Conservation (phyloP, 1,140 invertebrate genomes). For the Drosophila athabasca region DNA sequence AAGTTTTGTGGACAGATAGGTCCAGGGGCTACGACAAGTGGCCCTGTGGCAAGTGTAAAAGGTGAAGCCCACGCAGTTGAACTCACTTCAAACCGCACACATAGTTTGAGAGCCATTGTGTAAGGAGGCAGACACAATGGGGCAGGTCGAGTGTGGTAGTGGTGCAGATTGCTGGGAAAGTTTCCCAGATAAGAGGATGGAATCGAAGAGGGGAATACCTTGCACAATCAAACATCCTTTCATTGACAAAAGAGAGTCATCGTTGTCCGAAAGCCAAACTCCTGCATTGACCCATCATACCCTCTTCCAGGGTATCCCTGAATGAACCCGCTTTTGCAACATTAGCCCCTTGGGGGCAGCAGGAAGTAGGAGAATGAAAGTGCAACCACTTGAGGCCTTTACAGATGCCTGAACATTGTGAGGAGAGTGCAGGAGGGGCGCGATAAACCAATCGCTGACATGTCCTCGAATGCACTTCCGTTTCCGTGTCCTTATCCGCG, state of each 20-base stretch:
- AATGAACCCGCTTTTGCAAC: not conserved
- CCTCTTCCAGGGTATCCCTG: too few relatives aligned
- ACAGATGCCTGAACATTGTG: slow-evolving; percentile 59
- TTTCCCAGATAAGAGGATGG: slow-evolving; percentile 18
- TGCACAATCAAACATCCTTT: not conserved
- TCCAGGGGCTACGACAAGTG: not conserved
- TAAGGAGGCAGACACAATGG: slow-evolving; percentile 26
- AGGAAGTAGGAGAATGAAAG: slow-evolving; percentile 34
- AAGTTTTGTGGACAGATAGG: slow-evolving; percentile 61
- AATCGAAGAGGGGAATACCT: too few relatives aligned
- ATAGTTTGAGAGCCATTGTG: slow-evolving; percentile 57
- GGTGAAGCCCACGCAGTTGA: slow-evolving; percentile 50
- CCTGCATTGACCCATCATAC: too few relatives aligned
- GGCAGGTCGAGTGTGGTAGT: slow-evolving; percentile 21
- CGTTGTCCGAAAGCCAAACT: too few relatives aligned
- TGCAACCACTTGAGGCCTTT: slow-evolving; percentile 36
- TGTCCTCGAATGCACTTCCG: slow-evolving; percentile 61
- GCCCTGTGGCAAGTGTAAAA: slow-evolving; percentile 5
- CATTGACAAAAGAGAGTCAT: not conserved
- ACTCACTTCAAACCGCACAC: slow-evolving; percentile 58
- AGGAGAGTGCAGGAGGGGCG: not conserved
- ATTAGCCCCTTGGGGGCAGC: slow-evolving; percentile 19
- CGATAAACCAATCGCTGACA: slow-evolving; percentile 64
- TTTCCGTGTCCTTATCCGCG: slow-evolving; percentile 42
- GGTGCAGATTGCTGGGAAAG: slow-evolving; percentile 16